Evolutionary conservation across 2,113 vertebrate species (phyloP), one percentile per base, ranked within the genome.

Genomic region (Dunckerocampus dactyliophorus): DNA sequence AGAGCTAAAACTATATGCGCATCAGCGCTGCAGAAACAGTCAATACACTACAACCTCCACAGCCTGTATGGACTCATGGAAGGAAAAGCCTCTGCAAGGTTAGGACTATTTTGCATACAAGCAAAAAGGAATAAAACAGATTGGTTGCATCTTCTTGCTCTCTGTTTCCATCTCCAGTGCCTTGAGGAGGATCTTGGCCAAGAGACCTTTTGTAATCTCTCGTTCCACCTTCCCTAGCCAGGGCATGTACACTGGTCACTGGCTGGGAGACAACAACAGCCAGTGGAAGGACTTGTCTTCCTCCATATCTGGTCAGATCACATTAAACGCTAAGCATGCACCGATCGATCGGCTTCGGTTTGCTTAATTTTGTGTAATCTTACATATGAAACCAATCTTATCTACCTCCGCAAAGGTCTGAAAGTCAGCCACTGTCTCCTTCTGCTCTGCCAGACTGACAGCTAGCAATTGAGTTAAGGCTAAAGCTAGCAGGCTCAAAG

Each of bases 181-280:
- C 28, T 76, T 95, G 76, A 89, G 84, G 65, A 76, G 74, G 70
- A 91, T 95, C 62, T 34, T 81, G 43, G 76, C 77, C 4, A 93
- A 94, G 63, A 88, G 93, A 1, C 92, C 94, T 0, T 92, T 95
- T 0, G 6, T 95, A 19, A 92, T 95, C 69, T 95, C 94, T 12
- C 93, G 94, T 60, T 95, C 94, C 73, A 93, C 93, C 45, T 95
- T 94, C 87, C 92, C 94, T 22, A 92, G 93, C 85, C 94, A 95
- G 82, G 94, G 93, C 12, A 80, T 39, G 47, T 95, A 93, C 76
- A 95, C 94, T 0, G 94, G 94, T 5, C 94, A 95, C 84, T 95
- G 94, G 94, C 85, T 95, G 59, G 94, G 94, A 1, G 94, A 95
- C 88, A 95, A 95, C 85, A 75, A 67, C 51, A 95, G 93, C 66